phyloP scores from a whole-genome alignment of 35 echinoderm and acorn worm genomes.

The Hemicentrotus pulcherrimus region DNA sequence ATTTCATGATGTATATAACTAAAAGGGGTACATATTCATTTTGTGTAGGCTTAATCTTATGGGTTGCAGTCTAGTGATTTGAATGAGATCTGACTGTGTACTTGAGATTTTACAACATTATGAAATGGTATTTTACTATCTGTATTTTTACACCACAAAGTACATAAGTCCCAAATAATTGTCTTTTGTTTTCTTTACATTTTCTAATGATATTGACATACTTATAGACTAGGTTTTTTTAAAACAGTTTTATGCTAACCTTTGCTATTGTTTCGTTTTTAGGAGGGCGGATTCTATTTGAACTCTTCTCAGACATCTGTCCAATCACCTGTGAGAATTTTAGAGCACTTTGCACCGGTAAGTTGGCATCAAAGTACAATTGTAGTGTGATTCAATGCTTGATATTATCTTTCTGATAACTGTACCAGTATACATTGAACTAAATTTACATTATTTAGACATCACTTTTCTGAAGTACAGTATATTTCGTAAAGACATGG shows the following conservation, averaged over 20 bases:
- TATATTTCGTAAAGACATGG: too few species aligned
- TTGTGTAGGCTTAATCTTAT: background rate
- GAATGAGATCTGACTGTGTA: too few species aligned
- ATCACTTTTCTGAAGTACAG: too few species aligned
- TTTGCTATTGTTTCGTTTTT: constrained; percentile 39
- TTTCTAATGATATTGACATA: background rate
- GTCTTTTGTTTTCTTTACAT: background rate
- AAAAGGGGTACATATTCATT: background rate
- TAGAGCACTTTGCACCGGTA: constrained; percentile 92
- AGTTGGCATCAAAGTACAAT: constrained; percentile 17
- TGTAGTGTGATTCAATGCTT: too few species aligned
- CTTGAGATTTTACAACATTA: too few species aligned
- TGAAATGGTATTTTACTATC: too few species aligned
- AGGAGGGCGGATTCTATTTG: constrained; percentile 90
- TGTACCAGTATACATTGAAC: too few species aligned
- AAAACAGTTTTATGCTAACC: background rate
- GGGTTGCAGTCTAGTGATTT: too few species aligned
- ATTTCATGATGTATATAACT: background rate
- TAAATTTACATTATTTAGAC: too few species aligned
- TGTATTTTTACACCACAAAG: background rate
- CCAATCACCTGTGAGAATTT: constrained; percentile 95
- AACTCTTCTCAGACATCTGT: constrained; percentile 84
- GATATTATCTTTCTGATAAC: too few species aligned
- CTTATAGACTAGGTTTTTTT: background rate
- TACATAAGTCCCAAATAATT: background rate